Percentiles rank a stretch among this genome's conserved stretches.
These are phyloP conservation scores for Hesperia comma DNA, from an alignment of 2,888 invertebrate genomes.

Conservation along the genomic window DNA sequence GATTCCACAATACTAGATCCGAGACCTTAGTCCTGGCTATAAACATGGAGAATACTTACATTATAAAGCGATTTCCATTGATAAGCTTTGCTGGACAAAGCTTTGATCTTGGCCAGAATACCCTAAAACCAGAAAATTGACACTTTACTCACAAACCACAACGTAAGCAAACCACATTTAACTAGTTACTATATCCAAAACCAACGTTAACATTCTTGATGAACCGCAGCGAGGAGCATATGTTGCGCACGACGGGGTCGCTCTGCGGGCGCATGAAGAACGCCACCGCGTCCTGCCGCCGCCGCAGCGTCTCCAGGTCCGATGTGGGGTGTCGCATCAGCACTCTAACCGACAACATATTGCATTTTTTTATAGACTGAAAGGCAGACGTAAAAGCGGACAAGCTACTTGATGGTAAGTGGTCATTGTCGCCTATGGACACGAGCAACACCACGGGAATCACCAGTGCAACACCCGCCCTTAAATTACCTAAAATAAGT, in stretches of 20 bases:
- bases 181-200: conserved; percentile 36
- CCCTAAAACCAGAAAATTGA: conserved; percentile 65
- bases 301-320: conserved; percentile 82
- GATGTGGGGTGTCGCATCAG: conserved; percentile 89
- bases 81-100: conserved; percentile 84
- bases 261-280: conserved; percentile 87
- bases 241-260: conserved; percentile 84
- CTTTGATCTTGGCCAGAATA: conserved; percentile 86
- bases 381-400: no score
- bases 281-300: conserved; percentile 87
- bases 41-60: conserved; percentile 67
- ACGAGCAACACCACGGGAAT: no score
- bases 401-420: no score
- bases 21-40: no score
- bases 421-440: no score
- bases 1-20: no score
- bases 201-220: conserved; percentile 86
- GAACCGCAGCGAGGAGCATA: conserved; percentile 85
- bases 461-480: no score
- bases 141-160: neutral
- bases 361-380: no score
- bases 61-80: conserved; percentile 90
- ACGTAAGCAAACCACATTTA: neutral
- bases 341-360: conserved; percentile 71
- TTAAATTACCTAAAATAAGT: no score